Evolutionary conservation across 2,888 invertebrate species (phyloP).

Genomic region (Drosophila mulleri): DNA sequence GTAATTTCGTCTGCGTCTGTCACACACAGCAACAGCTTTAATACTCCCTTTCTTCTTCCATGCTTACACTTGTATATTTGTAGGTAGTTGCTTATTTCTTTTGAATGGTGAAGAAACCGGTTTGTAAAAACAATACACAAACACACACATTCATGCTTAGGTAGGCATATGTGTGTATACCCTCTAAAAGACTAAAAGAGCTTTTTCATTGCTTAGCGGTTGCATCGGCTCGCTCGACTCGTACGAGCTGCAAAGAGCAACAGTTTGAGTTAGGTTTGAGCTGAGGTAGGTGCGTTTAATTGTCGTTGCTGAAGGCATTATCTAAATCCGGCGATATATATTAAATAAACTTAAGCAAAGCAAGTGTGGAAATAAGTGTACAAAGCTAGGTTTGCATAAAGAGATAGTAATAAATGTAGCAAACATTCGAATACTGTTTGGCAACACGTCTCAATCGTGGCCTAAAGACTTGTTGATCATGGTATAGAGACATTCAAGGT

Average conservation of each 20-base stretch:
- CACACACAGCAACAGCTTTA: not conserved
- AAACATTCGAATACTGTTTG: not conserved
- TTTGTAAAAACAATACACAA: slow-evolving; percentile 29
- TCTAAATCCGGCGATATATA: slow-evolving; percentile 2
- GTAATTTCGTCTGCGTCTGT: slow-evolving; percentile 1
- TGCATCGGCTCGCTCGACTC: slow-evolving; percentile 22
- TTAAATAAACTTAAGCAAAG: not conserved
- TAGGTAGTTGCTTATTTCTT: slow-evolving; percentile 27
- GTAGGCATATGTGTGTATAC: not conserved
- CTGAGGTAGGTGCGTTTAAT: slow-evolving; percentile 37
- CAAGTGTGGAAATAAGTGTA: slow-evolving; percentile 10
- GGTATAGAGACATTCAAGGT: slow-evolving; percentile 38
- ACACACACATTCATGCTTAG: not conserved
- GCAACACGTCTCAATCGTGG: not conserved
- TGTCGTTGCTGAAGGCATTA: not conserved
- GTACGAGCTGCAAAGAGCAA: slow-evolving; percentile 30
- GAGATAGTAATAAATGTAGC: not conserved
- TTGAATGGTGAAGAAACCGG: slow-evolving; percentile 49
- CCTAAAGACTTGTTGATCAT: not conserved
- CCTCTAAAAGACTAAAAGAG: slow-evolving; percentile 35
- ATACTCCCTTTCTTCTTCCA: slow-evolving; percentile 3
- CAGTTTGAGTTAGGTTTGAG: slow-evolving; percentile 44
- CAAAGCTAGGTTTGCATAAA: not conserved
- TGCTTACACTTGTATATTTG: not conserved
- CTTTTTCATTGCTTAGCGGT: slow-evolving; percentile 42